Evolutionary conservation across 64 coral and sea anemone species (phyloP), one percentile per base, ranked within the genome.

Genomic region (Stichodactyla mertensii): DNA sequence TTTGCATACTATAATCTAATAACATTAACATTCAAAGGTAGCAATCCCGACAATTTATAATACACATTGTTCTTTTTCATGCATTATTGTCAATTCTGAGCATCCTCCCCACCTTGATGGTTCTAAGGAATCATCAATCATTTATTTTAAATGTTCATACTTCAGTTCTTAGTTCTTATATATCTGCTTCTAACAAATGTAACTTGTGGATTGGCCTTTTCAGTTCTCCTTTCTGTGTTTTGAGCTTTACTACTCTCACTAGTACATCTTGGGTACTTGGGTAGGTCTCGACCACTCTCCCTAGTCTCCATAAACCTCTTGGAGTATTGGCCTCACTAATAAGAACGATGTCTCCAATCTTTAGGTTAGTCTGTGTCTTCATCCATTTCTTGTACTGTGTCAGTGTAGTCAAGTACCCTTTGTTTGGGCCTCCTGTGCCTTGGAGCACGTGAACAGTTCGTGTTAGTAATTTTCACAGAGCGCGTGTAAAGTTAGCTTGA

Each of bases 331-430:
- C n/a, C 10, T 89, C 79, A 15, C 45, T 16, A 13, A 83, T 14
- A 16, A 89, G 61, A 4, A 89, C 87, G 16, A 89, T 53, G 51
- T 89, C 59, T 28, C 27, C 58, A 14, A 89, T 78, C 55, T 31
- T 66, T 51, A 89, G 16, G 79, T 89, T 89, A 5, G 57, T 64
- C 64, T 13, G 57, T 16, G 20, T 26, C 16, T 51, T 69, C 31
- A 66, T 51, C 87, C 87, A 83, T 69, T 89, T 89, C 57, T 89
- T 78, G 9, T 58, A 28, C 23, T 71, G 55, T 36, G 80, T 78
- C 7, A 88, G 55, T 55, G 87, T 81, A 15, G 87, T 79, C 20
- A 88, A 24, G 20, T 88, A 88, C 55, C 82, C 77, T 81, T 81
- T 88, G 6, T n/a, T n/a, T n/a, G n/a, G n/a, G n/a, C n/a, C n/a